These are phyloP conservation scores for Lepus townsendii DNA, from an alignment of 2,797 vertebrate genomes.

Conservation along the genomic window DNA sequence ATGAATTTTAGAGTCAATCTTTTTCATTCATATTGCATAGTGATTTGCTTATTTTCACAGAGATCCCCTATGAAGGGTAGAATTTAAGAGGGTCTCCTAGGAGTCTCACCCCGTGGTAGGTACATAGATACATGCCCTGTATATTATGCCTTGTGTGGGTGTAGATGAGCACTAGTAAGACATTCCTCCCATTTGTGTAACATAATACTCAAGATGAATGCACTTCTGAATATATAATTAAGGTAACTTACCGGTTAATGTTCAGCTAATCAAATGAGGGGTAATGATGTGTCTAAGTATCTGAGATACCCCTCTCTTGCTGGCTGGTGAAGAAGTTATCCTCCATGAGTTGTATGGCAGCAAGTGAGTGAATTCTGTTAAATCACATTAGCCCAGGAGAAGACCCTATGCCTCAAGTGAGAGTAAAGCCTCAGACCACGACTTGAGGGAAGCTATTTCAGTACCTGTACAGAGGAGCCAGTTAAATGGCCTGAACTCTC, in stretches of 20 bases:
- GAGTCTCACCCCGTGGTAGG: background rate
- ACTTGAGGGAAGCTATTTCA: no score
- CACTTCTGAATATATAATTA: background rate
- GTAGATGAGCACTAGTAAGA: background rate
- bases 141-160: background rate
- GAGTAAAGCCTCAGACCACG: background rate
- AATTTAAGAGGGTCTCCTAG: background rate
- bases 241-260: background rate
- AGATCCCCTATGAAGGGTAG: background rate
- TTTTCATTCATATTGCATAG: background rate
- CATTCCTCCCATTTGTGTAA: background rate
- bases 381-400: background rate
- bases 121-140: fast-evolving
- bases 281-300: background rate
- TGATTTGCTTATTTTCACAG: background rate
- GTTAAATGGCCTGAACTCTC: background rate
- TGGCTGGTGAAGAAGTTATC: background rate
- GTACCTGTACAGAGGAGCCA: background rate
- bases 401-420: background rate
- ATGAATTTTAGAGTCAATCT: background rate
- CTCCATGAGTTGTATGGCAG: background rate
- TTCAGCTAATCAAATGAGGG: background rate
- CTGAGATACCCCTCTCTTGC: background rate
- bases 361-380: background rate
- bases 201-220: background rate